Evolutionary conservation across 2,888 invertebrate genomes (phyloP), one percentile per base, ranked within the genome.

Genomic region (Drosophila anomelani): DNA sequence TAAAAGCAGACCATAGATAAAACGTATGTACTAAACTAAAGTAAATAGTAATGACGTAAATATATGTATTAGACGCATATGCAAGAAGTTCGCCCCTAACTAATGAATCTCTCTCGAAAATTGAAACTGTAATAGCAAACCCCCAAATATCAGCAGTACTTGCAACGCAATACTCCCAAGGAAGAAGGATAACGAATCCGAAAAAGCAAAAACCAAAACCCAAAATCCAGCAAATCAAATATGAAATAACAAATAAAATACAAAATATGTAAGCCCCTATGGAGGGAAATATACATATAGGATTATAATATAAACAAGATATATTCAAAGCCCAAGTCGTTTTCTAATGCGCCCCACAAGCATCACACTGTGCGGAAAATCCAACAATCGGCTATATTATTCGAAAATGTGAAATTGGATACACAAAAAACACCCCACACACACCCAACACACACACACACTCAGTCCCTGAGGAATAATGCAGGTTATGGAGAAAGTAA

Each of bases 401-500:
- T 20, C n/a, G 43, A 61, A 43, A 58, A 79, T 62, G 56, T 51
- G 17, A 62, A 46, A 71, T 61, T 60, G 17, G 60, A 32, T n/a
- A 29, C n/a, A 72, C 43, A 76, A 51, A 39, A 34, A 51, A 56
- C 13, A 60, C 34, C 44, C 46, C 20, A 1, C 20, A 20, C 20
- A 20, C 20, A 20, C 20, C 20, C 20, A 20, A 20, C 20, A 20
- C 23, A 44, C 43, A 49, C 20, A 63, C 47, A 36, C 26, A 32
- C 32, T 29, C 55, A 68, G 38, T 61, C 44, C 66, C 39, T 62
- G 56, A 78, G 63, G 70, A 68, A 74, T 70, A 72, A 68, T 61
- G 76, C 82, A 86, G 80, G 75, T 86, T 86, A 88, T 81, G 76
- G 68, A 78, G 77, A 69, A 80, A 76, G 70, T 73, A 78, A 76